Base-by-base conservation (phyloP, 2,888 invertebrate species). In the Aphodius sticticus region DNA sequence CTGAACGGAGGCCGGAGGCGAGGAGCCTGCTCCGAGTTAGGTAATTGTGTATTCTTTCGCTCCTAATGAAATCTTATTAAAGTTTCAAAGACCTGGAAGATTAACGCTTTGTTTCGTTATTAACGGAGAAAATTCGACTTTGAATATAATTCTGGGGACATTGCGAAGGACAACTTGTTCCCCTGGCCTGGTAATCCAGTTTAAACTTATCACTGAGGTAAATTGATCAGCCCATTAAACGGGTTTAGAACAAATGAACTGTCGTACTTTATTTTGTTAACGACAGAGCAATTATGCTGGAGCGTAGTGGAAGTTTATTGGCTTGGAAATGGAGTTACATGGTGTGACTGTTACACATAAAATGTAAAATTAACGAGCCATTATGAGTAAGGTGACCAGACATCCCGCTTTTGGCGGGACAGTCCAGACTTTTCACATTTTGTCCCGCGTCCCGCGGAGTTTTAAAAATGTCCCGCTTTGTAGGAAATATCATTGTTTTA, bases 31-130 rank as follows among this genome's bases (percentile, higher is more conserved):
- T 53, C 53, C 53, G 9, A 12, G 9, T 12, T 12, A 53, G 53
- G 53, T 53, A 53, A 53, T 53, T 53, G 53, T 53, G 12, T 53
- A 53, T 53, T 53, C 53, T 53, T 53, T 53, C 53, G 53, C 53
- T 53, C 53, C 53, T 53, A 53, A 53, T 53, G 53, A 53, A 53
- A 53, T 53, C 53, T 53, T 53, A 53, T 53, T 53, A 53, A 53
- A 53, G 9, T 53, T 53, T 53, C 53, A 53, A 53, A 53, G 53
- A 12, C 53, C 12, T 53, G 53, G 53, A 53, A 53, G 53, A 7
- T 53, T 53, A 53, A 53, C 53, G 53, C 53, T 53, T 53, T 53
- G 53, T 53, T 12, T 53, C 53, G 12, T 53, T 53, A 53, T 53
- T 53, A 53, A 53, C 53, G 53, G 53, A 5, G 53, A 53, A 5